Percentiles rank a stretch among this genome's conserved stretches.
phyloP scores from a whole-genome alignment of 2,797 vertebrate genomes.

The Gadopsis bispinosus region DNA sequence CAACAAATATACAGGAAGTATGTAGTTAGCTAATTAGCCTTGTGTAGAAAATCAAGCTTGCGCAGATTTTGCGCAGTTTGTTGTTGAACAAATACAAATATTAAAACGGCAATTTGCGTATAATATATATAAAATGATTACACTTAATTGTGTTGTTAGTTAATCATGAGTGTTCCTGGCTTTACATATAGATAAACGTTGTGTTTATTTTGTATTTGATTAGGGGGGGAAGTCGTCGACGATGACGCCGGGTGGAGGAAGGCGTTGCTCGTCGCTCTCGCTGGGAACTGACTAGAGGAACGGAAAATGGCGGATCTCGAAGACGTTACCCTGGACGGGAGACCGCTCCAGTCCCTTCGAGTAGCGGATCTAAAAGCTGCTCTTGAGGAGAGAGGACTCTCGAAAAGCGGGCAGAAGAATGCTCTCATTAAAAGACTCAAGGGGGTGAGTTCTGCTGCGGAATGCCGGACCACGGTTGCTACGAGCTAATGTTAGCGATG shows the following conservation, averaged over 20 bases:
- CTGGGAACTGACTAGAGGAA: slow-evolving; percentile 83
- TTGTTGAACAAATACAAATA: neutral
- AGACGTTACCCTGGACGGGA: slow-evolving; percentile 97
- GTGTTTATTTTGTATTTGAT: slow-evolving; percentile 16
- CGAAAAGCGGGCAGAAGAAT: slow-evolving; percentile 95
- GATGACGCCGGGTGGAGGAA: slow-evolving; percentile 79
- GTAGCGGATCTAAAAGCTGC: slow-evolving; percentile 94
- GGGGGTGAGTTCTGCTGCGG: slow-evolving; percentile 85
- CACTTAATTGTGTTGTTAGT: accelerated
- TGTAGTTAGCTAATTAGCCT: neutral
- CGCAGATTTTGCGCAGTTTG: slow-evolving; percentile 61
- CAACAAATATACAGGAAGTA: slow-evolving; percentile 52
- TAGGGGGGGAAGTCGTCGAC: slow-evolving; percentile 67
- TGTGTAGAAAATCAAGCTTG: slow-evolving; percentile 47
- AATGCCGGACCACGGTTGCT: slow-evolving; percentile 17
- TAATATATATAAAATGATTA: neutral
- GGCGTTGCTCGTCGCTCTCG: slow-evolving; percentile 79
- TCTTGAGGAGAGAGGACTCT: slow-evolving; percentile 91
- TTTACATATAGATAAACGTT: neutral
- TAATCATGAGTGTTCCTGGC: accelerated
- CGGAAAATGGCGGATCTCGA: slow-evolving; percentile 97
- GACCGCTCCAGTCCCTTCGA: slow-evolving; percentile 93
- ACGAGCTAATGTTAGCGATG: slow-evolving; percentile 54
- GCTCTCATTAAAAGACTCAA: slow-evolving; percentile 93
- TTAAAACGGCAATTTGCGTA: accelerated